phyloP scores from a whole-genome alignment of 53 echinoderm and acorn worm species.

The Echinarachnius parma region DNA sequence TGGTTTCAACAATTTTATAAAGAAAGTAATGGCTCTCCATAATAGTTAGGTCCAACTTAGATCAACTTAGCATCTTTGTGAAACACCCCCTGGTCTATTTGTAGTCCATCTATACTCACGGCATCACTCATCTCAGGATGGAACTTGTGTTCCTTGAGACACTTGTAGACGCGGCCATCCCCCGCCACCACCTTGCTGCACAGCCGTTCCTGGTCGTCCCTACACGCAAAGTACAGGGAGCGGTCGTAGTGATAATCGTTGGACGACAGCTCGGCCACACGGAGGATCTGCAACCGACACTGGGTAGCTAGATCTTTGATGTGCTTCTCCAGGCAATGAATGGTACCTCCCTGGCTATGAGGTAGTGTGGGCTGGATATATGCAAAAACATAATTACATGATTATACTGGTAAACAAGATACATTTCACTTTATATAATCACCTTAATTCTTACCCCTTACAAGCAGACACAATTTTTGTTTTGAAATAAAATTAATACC shows the following conservation, averaged over 20 bases:
- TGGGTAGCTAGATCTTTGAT: slow-evolving; percentile 11
- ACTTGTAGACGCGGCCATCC: slow-evolving; percentile 82
- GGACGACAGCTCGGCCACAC: slow-evolving; percentile 84
- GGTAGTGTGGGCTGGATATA: slow-evolving; percentile 10
- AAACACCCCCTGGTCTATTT: too few relatives aligned
- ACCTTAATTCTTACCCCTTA: too few relatives aligned
- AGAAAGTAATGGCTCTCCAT: too few relatives aligned
- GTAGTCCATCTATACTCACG: too few relatives aligned
- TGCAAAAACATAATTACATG: too few relatives aligned
- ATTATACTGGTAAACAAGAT: too few relatives aligned
- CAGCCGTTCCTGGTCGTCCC: slow-evolving; percentile 85
- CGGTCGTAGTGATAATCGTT: slow-evolving; percentile 87
- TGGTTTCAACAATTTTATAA: too few relatives aligned
- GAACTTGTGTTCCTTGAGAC: slow-evolving; percentile 83
- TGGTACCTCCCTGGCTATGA: slow-evolving; percentile 80
- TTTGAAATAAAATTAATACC: too few relatives aligned
- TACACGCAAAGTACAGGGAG: slow-evolving; percentile 86
- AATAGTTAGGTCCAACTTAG: too few relatives aligned
- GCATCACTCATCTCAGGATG: slow-evolving; percentile 79
- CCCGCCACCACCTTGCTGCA: slow-evolving; percentile 65
- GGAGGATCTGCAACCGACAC: slow-evolving; percentile 67
- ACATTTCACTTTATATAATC: too few relatives aligned
- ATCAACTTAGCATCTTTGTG: too few relatives aligned
- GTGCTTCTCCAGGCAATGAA: slow-evolving; percentile 78
- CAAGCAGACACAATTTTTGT: too few relatives aligned